Evolutionary conservation across 2,888 invertebrate genomes (phyloP).

Genomic region (Zaprionus bogoriensis): DNA sequence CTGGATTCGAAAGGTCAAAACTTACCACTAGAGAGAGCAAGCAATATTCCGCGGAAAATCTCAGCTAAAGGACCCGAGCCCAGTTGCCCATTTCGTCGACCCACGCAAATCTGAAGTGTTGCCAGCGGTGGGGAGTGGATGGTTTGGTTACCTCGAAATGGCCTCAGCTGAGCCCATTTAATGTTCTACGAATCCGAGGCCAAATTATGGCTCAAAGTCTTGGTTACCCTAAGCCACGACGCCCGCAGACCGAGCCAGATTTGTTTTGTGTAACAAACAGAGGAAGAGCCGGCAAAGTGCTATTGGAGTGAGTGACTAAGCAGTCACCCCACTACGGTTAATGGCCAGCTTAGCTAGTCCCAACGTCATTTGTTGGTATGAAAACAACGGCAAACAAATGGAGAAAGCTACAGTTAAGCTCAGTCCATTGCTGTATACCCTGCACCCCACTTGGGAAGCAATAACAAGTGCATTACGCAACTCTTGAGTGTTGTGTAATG

Average conservation of each 20-base stretch:
- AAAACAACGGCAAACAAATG: conserved; percentile 57
- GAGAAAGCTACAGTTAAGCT: conserved; percentile 70
- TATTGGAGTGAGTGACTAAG: not conserved
- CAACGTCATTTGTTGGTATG: conserved; percentile 68
- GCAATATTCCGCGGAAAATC: not conserved
- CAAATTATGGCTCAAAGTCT: conserved; percentile 56
- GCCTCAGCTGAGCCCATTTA: conserved; percentile 44
- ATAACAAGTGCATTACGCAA: no score
- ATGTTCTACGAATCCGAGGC: conserved; percentile 58
- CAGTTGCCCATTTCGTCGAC: not conserved
- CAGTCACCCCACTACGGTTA: conserved; percentile 35
- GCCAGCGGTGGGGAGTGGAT: not conserved
- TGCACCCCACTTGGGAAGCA: no score
- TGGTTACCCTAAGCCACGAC: conserved; percentile 11
- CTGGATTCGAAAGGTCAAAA: not conserved
- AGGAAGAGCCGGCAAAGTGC: not conserved
- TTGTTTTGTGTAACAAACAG: conserved; percentile 15
- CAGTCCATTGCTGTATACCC: no score
- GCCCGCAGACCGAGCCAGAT: conserved; percentile 16
- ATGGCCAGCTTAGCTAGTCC: conserved; percentile 62
- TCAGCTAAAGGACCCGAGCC: not conserved
- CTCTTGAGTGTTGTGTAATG: no score
- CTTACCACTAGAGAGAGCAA: conserved; percentile 3
- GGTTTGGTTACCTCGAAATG: conserved; percentile 43
- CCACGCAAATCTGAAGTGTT: not conserved